Conservation (phyloP, 92 coral and sea anemone species). For the Porites rus region DNA sequence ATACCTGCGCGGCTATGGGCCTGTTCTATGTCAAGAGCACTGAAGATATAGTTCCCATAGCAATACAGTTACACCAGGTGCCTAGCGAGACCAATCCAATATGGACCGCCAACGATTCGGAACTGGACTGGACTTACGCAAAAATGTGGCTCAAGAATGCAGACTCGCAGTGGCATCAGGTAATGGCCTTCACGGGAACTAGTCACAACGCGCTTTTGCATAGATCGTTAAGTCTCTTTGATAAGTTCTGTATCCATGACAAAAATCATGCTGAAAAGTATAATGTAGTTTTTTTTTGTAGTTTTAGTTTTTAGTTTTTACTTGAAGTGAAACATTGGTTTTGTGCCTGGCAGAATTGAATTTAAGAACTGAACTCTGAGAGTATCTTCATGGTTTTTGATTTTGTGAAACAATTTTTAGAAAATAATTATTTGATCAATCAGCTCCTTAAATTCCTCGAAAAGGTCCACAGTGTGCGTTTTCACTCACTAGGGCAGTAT, state of each 20-base stretch:
- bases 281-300: too few species aligned
- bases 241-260: not conserved
- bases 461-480: too few species aligned
- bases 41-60: conserved; percentile 86
- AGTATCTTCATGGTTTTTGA: too few species aligned
- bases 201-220: not conserved
- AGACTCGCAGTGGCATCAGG: conserved; percentile 87
- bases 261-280: not conserved
- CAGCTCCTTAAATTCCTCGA: too few species aligned
- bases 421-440: too few species aligned
- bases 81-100: conserved; percentile 85
- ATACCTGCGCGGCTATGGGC: conserved; percentile 70
- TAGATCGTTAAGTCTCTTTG: too few species aligned
- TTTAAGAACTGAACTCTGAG: too few species aligned
- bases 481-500: too few species aligned
- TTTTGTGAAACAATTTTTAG: too few species aligned
- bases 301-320: too few species aligned
- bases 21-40: conserved; percentile 78
- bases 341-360: not conserved
- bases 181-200: not conserved
- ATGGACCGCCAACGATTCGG: conserved; percentile 88
- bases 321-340: not conserved
- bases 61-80: conserved; percentile 82
- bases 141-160: conserved; percentile 90
- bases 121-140: conserved; percentile 80